Base-by-base conservation (phyloP, 2,888 invertebrate genomes). In the Cerceris rybyensis region DNA sequence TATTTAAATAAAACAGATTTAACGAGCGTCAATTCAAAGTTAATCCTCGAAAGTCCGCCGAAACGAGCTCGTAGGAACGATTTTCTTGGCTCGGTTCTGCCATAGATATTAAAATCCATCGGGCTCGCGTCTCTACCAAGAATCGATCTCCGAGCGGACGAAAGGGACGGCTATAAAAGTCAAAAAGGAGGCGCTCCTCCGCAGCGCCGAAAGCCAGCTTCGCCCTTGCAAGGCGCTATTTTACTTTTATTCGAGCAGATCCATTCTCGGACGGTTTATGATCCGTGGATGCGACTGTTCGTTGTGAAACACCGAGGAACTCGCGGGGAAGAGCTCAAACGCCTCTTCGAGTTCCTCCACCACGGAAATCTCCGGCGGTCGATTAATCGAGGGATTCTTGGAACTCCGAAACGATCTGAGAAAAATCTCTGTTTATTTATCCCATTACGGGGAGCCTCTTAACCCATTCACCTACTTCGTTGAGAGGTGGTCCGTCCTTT, bases 101-200 rank as follows among this genome's bases (percentile, higher is more conserved):
- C 82, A 86, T 86, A 86, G 86, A 86, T 82, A 86, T 86, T 81
- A 79, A 86, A 86, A 86, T 86, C 84, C 85, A 85, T 86, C 84
- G 76, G 85, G 68, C 76, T 85, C 78, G 84, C 80, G 68, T 75
- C 80, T 81, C 76, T 86, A 85, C 86, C 81, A 76, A 80, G 86
- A 86, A 86, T 86, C 85, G 81, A 83, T 85, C 85, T 85, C 78
- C 78, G 70, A 63, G 66, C 81, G 75, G 79, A 74, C 75, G 52
- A 81, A 84, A 85, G 85, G 81, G 85, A 79, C 85, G 85, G 80
- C 85, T 83, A 85, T 85, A 85, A 85, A 85, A 85, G 76, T 72
- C 77, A 49, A 8, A 68, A 60, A 65, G 64, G 75, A 69, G 68
- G 66, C 58, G 72, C 68, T 28, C 58, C 17, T 52, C 9, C 64